phyloP scores from a whole-genome alignment of 1,140 invertebrate species.

The Stegodyphus dumicola region DNA sequence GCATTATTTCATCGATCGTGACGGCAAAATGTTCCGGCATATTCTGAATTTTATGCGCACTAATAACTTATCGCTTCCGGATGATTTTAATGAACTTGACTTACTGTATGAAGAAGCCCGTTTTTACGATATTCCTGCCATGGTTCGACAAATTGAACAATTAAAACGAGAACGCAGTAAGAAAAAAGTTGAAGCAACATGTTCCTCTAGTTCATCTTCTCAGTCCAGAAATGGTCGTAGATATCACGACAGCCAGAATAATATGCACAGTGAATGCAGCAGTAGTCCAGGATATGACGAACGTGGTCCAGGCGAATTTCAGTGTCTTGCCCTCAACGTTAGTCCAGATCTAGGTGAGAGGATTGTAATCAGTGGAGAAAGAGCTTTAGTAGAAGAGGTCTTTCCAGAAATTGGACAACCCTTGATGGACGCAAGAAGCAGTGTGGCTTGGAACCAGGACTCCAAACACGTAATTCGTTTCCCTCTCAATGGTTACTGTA shows the following conservation, averaged over 20 bases:
- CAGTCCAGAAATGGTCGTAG: constrained; percentile 46
- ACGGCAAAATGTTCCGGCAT: constrained; percentile 95
- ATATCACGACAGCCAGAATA: constrained; percentile 29
- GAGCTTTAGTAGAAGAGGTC: constrained; percentile 71
- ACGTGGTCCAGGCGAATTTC: constrained; percentile 71
- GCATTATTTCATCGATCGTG: constrained; percentile 97
- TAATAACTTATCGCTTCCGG: constrained; percentile 85
- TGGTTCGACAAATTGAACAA: constrained; percentile 76
- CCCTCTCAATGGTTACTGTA: constrained; percentile 91
- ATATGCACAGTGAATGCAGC: constrained; percentile 41
- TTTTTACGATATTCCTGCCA: constrained; percentile 87
- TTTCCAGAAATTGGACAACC: constrained; percentile 90
- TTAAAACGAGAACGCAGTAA: constrained; percentile 76
- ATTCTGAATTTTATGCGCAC: constrained; percentile 96
- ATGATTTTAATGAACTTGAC: constrained; percentile 88
- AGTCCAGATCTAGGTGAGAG: constrained; percentile 84
- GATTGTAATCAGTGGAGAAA: constrained; percentile 70
- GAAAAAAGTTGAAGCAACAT: constrained; percentile 49
- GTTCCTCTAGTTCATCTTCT: constrained; percentile 24
- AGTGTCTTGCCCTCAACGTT: constrained; percentile 88
- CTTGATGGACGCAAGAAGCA: constrained; percentile 82
- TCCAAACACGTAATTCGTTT: constrained; percentile 87
- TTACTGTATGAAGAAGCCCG: constrained; percentile 91
- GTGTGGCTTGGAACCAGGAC: constrained; percentile 85
- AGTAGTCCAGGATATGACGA: constrained; percentile 44